Evolutionary conservation across 1,140 invertebrate species (phyloP), one percentile per base, ranked within the genome.

Genomic region (Archivesica marissinica): DNA sequence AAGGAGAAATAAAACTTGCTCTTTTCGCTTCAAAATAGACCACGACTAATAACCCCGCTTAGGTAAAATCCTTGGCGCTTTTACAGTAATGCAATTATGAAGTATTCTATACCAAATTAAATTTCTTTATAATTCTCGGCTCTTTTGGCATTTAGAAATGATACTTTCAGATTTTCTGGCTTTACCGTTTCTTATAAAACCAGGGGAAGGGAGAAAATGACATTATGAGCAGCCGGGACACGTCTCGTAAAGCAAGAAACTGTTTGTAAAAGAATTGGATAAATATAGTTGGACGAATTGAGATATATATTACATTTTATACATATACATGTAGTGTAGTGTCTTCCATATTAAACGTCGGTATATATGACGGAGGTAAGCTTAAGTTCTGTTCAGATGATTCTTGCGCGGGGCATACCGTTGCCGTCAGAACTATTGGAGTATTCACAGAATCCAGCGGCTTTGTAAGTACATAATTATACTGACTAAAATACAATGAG

Each of bases 81-180:
- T 70, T 54, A 54, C 20, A 11, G n/a, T 85, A 85, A 85, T 85
- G 52, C 82, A 85, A 85, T 85, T 85, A 85, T 85, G 82, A 85
- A 85, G 72, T 85, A 77, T 78, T 66, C 74, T 66, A 66, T 70
- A 85, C 82, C 47, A 85, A 85, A 85, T 85, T 85, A 85, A 85
- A 85, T 85, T 85, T 85, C 82, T 78, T 75, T 85, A 85, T 85
- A 85, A 85, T 85, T 50, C 82, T 77, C 41, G 59, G 72, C 64
- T 68, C 70, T 78, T 85, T 76, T 25, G 74, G 74, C 44, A 77
- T 85, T 85, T 77, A 78, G 82, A 64, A 50, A 41, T 70, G 82
- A 85, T 85, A 77, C 47, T 70, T 23, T 39, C 9, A 78, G 82
- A 39, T 77, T 85, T 75, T 66, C 47, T 66, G 82, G 61, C 39